These are phyloP conservation scores for Augochlora pura DNA, from an alignment of 1,140 invertebrate genomes.

Conservation along the genomic window DNA sequence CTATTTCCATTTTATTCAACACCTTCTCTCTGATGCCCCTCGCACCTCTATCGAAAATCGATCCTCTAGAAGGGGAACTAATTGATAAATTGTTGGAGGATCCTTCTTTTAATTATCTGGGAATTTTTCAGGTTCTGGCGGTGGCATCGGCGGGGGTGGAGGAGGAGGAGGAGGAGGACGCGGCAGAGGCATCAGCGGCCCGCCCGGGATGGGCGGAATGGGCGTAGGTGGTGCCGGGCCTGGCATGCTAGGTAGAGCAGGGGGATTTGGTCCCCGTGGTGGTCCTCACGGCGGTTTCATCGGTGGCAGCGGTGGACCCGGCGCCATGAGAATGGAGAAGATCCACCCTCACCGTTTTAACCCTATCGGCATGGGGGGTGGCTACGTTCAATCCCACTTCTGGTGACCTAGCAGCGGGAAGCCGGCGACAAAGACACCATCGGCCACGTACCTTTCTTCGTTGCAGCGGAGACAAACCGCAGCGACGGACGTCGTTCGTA, in stretches of 20 bases:
- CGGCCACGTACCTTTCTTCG: conserved; percentile 28
- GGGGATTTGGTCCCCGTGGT: conserved; percentile 65
- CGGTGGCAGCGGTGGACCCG: conserved; percentile 72
- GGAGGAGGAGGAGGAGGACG: conserved; percentile 66
- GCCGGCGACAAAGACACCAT: conserved; percentile 9
- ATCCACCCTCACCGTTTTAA: conserved; percentile 79
- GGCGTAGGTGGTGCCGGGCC: conserved; percentile 65
- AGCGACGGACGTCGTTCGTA: conserved; percentile 25
- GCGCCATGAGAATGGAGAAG: conserved; percentile 80
- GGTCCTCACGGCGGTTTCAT: conserved; percentile 72
- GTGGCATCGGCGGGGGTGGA: conserved; percentile 56
- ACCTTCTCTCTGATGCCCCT: not conserved
- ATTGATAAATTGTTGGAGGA: too few species aligned
- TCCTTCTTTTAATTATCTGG: not conserved
- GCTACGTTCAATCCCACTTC: conserved; percentile 78
- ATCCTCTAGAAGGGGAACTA: too few species aligned
- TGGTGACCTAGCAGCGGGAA: conserved; percentile 71
- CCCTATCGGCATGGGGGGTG: conserved; percentile 78
- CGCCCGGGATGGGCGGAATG: conserved; percentile 65
- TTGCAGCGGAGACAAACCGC: conserved; percentile 10
- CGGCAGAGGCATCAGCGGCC: conserved; percentile 61
- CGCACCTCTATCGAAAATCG: too few species aligned
- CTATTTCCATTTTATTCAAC: conserved; percentile 39
- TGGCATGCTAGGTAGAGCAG: conserved; percentile 56
- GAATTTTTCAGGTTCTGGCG: conserved; percentile 40